A percentile compares a stretch with the other conserved stretches of the same genome.
Evolutionary conservation across 2,888 invertebrate species (phyloP).

Genomic region (Boloria euphrosyne): DNA sequence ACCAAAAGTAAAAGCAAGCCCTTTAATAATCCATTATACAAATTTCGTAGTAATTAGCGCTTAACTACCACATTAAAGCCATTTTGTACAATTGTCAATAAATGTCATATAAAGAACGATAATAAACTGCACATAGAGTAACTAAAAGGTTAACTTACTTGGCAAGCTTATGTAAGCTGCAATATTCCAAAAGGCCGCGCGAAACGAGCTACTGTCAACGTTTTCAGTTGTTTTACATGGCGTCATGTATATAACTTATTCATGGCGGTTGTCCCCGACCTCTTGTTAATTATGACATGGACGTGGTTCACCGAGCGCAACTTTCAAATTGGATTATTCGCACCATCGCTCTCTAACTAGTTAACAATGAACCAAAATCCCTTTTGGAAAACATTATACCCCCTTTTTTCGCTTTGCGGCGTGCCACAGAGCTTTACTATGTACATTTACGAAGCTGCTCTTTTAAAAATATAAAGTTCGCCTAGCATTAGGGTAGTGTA

Average conservation of each 20-base stretch:
- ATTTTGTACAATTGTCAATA: no score
- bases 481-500: neutral
- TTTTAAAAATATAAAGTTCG: neutral
- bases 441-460: neutral
- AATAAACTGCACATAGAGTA: slow-evolving; percentile 9
- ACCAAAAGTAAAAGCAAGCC: no score
- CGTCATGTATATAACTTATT: slow-evolving; percentile 61
- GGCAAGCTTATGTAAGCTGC: slow-evolving; percentile 9
- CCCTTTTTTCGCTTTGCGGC: neutral
- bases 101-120: slow-evolving; percentile 2
- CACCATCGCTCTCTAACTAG: slow-evolving; percentile 47
- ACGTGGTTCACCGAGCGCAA: slow-evolving; percentile 48
- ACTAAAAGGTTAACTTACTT: slow-evolving; percentile 12
- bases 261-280: slow-evolving; percentile 57
- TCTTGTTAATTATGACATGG: slow-evolving; percentile 67
- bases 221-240: slow-evolving; percentile 44
- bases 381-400: slow-evolving; percentile 16
- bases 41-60: no score
- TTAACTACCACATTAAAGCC: no score
- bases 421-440: slow-evolving; percentile 7
- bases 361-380: slow-evolving; percentile 27
- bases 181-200: slow-evolving; percentile 13
- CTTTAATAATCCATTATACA: no score
- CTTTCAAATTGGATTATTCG: slow-evolving; percentile 71
- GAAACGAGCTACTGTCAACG: slow-evolving; percentile 34